Evolutionary conservation across 2,113 vertebrate genomes (phyloP), one percentile per base, ranked within the genome.

Genomic region (Leptobrachium ailaonicum): DNA sequence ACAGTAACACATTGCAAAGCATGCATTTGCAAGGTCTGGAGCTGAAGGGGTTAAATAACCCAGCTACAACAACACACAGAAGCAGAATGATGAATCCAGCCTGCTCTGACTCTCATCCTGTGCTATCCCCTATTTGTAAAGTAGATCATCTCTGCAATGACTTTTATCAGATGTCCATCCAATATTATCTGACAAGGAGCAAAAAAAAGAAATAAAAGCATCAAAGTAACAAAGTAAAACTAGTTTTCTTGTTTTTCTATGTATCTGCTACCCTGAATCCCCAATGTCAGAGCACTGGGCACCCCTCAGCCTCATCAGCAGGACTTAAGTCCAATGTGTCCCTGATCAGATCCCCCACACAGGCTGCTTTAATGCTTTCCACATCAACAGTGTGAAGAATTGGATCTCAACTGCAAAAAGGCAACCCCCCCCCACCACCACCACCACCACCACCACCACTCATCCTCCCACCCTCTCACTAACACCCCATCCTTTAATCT

Each of bases 351-450:
- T 12, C 13, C 56, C 50, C 45, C 20, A 6, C 9, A 66, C 58
- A 62, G 44, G 45, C 43, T 6, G 44, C 4, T 58, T 45, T 7
- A 64, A 64, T 8, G 60, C 12, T 47, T 75, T 42, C 45, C 40
- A 43, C 72, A 58, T 42, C 75, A 68, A 68, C 73, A 64, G 14
- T 63, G 60, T 40, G 41, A 64, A 75, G 64, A 75, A 60, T 20
- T 45, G 73, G 42, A 56, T 56, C 20, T 56, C 2, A 72, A 44
- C 58, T 63, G 72, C 1, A 67, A 32, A 41, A 44, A 67, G 54
- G 67, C 54, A 62, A 40, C 10, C 50, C 56, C 43, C 5, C 76
- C 50, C 56, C 41, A n/a, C n/a, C n/a, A n/a, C n/a, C 2, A 53
- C 43, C 11, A n/a, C 62, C 12, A 47, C 43, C 47, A 56, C 40